These are phyloP conservation scores for Apostichopus californicus DNA, from an alignment of 35 echinoderm and acorn worm species.

Conservation along the genomic window DNA sequence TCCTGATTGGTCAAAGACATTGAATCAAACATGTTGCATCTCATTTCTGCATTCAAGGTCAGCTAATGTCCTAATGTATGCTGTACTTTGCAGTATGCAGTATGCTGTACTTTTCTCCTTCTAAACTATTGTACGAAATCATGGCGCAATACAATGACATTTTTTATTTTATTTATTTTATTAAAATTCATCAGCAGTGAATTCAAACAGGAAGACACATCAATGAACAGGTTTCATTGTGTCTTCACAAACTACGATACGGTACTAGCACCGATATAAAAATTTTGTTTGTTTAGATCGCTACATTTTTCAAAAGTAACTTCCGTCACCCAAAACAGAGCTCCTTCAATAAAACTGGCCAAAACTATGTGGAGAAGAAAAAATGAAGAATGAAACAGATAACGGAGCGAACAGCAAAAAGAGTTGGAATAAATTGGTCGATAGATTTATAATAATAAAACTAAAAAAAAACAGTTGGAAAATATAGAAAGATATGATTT, in stretches of 20 bases:
- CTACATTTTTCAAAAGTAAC: not conserved
- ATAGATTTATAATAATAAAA: not conserved
- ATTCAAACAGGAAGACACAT: too few relatives aligned
- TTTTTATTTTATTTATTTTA: too few relatives aligned
- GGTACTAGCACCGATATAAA: not conserved
- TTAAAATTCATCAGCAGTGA: too few relatives aligned
- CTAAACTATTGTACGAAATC: too few relatives aligned
- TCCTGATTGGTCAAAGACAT: too few relatives aligned
- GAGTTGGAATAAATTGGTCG: not conserved
- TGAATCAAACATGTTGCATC: too few relatives aligned
- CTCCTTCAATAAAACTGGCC: not conserved
- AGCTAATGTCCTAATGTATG: too few relatives aligned
- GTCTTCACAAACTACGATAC: not conserved
- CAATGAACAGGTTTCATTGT: too few relatives aligned
- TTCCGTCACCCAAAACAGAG: not conserved
- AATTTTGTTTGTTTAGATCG: not conserved
- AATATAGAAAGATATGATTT: not conserved
- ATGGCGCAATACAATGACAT: too few relatives aligned
- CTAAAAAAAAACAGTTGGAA: not conserved
- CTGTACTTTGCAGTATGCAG: too few relatives aligned
- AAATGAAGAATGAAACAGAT: not conserved
- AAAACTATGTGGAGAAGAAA: not conserved
- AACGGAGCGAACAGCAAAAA: not conserved
- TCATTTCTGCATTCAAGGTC: too few relatives aligned
- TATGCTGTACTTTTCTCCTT: too few relatives aligned